phyloP scores from a whole-genome alignment of 2,888 invertebrate genomes.

The Tetrapedia diversipes region DNA sequence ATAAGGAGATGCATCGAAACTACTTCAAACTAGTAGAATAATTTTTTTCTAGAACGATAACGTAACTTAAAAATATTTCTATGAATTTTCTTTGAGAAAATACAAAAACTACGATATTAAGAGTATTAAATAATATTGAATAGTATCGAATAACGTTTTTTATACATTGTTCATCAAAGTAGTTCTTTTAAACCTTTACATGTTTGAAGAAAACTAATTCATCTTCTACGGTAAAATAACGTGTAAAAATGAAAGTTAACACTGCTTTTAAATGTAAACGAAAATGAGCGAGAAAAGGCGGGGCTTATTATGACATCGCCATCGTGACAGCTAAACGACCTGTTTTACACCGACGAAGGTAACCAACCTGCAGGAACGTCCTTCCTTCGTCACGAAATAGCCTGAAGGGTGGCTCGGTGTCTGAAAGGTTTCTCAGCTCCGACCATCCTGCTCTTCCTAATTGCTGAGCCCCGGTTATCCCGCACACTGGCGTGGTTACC shows the following conservation, averaged over 20 bases:
- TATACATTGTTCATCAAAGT: neutral
- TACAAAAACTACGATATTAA: too few species aligned
- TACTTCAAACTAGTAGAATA: too few species aligned
- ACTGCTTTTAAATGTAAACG: too few species aligned
- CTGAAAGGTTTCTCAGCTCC: slow-evolving; percentile 90
- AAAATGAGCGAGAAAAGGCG: neutral
- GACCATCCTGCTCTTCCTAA: slow-evolving; percentile 91
- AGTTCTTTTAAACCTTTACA: neutral
- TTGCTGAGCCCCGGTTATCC: slow-evolving; percentile 93
- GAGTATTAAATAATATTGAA: too few species aligned
- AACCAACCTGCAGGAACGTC: slow-evolving; percentile 89
- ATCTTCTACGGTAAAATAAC: too few species aligned
- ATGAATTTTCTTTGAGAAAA: too few species aligned
- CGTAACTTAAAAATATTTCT: too few species aligned
- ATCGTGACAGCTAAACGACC: slow-evolving; percentile 25
- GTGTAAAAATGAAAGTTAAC: too few species aligned
- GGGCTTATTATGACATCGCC: slow-evolving; percentile 23
- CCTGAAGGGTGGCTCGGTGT: slow-evolving; percentile 91
- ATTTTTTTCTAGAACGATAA: too few species aligned
- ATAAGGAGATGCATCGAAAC: neutral
- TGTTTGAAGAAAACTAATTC: too few species aligned
- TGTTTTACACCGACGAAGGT: slow-evolving; percentile 15
- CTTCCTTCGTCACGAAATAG: slow-evolving; percentile 92
- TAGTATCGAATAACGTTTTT: too few species aligned
- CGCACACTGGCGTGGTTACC: slow-evolving; percentile 91